Evolutionary conservation across 2,797 vertebrate species (phyloP), one percentile per base, ranked within the genome.

Genomic region (Tapera naevia): DNA sequence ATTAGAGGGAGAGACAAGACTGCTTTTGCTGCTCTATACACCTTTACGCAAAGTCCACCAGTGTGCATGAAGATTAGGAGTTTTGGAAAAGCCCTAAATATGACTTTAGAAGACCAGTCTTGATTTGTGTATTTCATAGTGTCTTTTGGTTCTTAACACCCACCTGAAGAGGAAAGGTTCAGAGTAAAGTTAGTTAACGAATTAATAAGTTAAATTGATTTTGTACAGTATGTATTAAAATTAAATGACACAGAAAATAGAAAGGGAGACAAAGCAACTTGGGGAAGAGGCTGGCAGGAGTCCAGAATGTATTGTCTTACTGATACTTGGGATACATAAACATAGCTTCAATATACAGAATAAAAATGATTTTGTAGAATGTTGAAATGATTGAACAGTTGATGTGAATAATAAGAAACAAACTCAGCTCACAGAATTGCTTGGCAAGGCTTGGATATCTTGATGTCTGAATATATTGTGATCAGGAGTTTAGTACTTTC

Each of bases 201-300:
- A 18, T 85, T 37, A 33, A n/a, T 16, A 35, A 17, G 11, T 82
- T 50, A 35, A 78, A 54, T 35, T 65, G 41, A 39, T 69, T 43
- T 61, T 33, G 23, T 45, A 43, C 61, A 78, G 27, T 51, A 60
- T 62, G 10, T 50, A 79, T 86, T 88, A 86, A 80, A 92, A 96
- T 58, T 51, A 82, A 83, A 85, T 54, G 1, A 57, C 67, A 28
- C 3, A 15, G 8, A 61, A 86, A 81, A 76, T 28, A 76, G 33
- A 82, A 73, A 86, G 27, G 28, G 30, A 80, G 58, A 43, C 37
- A 92, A 74, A 70, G 18, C 14, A 85, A 13, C 19, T 71, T 70
- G 60, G 19, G 76, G 56, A 73, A 80, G 37, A 89, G 22, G 23
- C 48, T 91, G 50, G 19, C 33, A 86, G 33, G 30, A 18, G 21